phyloP scores from a whole-genome alignment of 1,140 invertebrate genomes.

The Mercenaria mercenaria region DNA sequence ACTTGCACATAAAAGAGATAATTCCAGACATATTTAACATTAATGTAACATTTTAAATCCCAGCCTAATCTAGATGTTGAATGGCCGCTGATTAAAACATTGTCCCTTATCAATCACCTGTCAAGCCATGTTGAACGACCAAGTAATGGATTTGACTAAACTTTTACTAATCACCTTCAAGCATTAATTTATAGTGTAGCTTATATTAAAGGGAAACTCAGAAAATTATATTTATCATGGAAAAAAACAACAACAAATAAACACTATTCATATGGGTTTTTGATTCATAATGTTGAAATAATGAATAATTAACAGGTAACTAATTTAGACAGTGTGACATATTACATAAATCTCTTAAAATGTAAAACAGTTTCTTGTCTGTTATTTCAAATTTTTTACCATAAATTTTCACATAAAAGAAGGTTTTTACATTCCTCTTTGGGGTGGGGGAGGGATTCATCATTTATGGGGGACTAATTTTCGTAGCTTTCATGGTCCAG shows the following conservation, averaged over 20 bases:
- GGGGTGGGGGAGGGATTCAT: too few species aligned
- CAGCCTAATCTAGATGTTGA: neutral
- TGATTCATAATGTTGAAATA: neutral
- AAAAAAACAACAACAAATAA: too few species aligned
- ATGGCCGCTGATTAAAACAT: neutral
- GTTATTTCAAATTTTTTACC: too few species aligned
- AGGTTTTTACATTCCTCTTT: too few species aligned
- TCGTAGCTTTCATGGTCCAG: too few species aligned
- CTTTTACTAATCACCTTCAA: conserved; percentile 21
- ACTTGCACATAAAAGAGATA: neutral
- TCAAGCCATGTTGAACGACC: neutral
- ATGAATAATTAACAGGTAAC: too few species aligned
- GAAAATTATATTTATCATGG: too few species aligned
- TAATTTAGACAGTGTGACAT: too few species aligned
- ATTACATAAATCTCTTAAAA: too few species aligned
- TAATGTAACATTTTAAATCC: neutral
- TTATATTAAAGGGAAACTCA: neutral
- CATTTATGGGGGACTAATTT: too few species aligned
- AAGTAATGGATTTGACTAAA: neutral
- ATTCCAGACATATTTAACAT: conserved; percentile 3
- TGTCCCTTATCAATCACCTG: conserved; percentile 3
- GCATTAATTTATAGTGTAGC: neutral
- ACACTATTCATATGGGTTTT: neutral
- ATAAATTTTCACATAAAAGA: too few species aligned
- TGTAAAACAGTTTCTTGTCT: too few species aligned